Base-by-base conservation (phyloP, 1,140 invertebrate genomes). In the Bombus waltoni region DNA sequence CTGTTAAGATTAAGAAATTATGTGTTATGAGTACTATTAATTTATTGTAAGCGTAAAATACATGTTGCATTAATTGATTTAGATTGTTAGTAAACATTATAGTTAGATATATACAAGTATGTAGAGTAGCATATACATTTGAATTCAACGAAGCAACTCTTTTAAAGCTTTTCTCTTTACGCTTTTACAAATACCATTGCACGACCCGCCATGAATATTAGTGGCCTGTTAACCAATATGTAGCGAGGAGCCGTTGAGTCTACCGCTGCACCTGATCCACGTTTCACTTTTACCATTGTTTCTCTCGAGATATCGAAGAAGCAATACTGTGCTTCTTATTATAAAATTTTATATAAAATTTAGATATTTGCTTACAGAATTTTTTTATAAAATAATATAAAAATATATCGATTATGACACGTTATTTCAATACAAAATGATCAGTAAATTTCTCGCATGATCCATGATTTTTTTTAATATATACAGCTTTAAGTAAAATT, bases 251-350 rank as follows among this genome's bases (percentile, higher is more conserved):
- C 42, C 42, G n/a, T 3, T 66, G 59, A 78, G 81, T 78, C 78
- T 77, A 72, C 57, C 38, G 42, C 9, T 86, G 8, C n/a, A 44
- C 28, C 44, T 40, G 47, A 68, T 62, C 18, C 47, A 70, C 57
- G 73, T 89, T 89, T 87, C 88, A 89, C 88, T 89, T 89, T 89
- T 89, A 83, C 42, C 44, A 80, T 76, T 80, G 40, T 80, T 32
- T n/a, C 38, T 77, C 42, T 66, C 11, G 74, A 59, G 47, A 70
- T 77, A 18, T 28, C 28, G 11, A 62, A 28, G 15, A 32, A 11
- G 40, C 75, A 22, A 77, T 22, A 22, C 1, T 13, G 28, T 4
- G 5, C 6, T 76, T 59, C 5, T 32, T 5, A 3, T 32, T 22
- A 35, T 75, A 38, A 25, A 11, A 35, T 25, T 53, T 35, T 15